Evolutionary conservation across 2,888 invertebrate species (phyloP), one percentile per base, ranked within the genome.

Genomic region (Meloe dianella): DNA sequence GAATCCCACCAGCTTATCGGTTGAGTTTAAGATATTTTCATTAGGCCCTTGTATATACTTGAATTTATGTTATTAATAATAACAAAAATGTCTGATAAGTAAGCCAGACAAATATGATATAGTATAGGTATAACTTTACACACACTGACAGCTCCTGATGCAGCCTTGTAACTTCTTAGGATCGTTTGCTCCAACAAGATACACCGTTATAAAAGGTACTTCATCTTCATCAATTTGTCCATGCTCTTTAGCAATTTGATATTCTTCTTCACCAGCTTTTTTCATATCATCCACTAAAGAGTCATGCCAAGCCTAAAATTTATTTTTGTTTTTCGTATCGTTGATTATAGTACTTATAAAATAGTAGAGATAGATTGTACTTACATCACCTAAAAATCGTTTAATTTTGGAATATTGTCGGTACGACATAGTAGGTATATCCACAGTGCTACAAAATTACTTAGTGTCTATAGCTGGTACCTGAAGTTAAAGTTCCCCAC

Each of bases 121-220:
- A n/a, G n/a, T n/a, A n/a, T n/a, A n/a, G n/a, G n/a, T 29, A 24
- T 58, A n/a, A 63, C n/a, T n/a, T 85, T 79, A 77, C 80, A 82
- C 41, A 20, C 3, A 57, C 17, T 47, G 57, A 63, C 66, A 7
- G 59, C 65, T 27, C 66, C 63, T 74, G 78, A 78, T 77, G 73
- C 70, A 72, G 71, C 68, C 54, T 71, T 64, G 57, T 71, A 71
- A 51, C 57, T 14, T 64, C 67, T 57, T 71, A 69, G 6, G 65
- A 65, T 2, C 69, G 47, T 20, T 65, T 71, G 29, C 65, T 65
- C 69, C 71, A 69, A 12, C 71, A 20, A 67, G 12, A 60, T 65
- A 64, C 0, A 71, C 71, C 4, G 67, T 67, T 14, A 63, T 65
- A 24, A 38, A 71, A n/a, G 67, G 65, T 1, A 59, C 62, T 8